These are phyloP conservation scores for Palaemon carinicauda DNA, from an alignment of 1,140 invertebrate species.

Conservation along the genomic window DNA sequence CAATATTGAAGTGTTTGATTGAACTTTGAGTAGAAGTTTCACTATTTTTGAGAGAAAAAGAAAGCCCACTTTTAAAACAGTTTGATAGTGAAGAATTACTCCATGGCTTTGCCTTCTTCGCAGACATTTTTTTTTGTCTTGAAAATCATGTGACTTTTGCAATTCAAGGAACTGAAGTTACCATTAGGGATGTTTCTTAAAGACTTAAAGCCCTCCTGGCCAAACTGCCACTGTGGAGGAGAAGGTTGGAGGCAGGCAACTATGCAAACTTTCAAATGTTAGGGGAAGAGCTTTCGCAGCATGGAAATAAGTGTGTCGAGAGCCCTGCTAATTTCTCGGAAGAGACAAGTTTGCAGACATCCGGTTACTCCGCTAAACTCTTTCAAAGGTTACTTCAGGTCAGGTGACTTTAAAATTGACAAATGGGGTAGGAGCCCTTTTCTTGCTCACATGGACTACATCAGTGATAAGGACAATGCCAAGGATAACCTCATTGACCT, in stretches of 20 bases:
- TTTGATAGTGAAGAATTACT: too few species aligned
- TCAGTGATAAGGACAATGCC: constrained; percentile 21
- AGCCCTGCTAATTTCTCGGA: background rate
- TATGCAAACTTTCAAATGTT: constrained; percentile 22
- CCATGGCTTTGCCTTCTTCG: too few species aligned
- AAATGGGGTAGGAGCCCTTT: constrained; percentile 23
- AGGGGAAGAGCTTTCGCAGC: constrained; percentile 25
- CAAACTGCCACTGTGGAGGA: background rate
- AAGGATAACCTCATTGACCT: constrained; percentile 36
- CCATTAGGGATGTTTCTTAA: background rate
- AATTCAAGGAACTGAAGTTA: background rate
- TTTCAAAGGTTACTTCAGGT: constrained; percentile 1
- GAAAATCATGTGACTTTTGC: background rate
- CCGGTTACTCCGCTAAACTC: constrained; percentile 7
- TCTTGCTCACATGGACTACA: background rate
- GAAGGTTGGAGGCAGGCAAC: background rate
- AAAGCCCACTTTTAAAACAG: too few species aligned
- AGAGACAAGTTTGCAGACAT: constrained; percentile 36
- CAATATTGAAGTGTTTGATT: too few species aligned
- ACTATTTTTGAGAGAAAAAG: too few species aligned
- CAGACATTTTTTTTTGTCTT: too few species aligned
- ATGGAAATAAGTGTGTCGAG: constrained; percentile 15
- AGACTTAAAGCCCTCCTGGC: background rate
- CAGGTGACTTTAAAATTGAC: background rate
- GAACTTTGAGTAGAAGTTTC: too few species aligned